Evolutionary conservation across 2,888 invertebrate genomes (phyloP).

Genomic region (Brenthis ino): DNA sequence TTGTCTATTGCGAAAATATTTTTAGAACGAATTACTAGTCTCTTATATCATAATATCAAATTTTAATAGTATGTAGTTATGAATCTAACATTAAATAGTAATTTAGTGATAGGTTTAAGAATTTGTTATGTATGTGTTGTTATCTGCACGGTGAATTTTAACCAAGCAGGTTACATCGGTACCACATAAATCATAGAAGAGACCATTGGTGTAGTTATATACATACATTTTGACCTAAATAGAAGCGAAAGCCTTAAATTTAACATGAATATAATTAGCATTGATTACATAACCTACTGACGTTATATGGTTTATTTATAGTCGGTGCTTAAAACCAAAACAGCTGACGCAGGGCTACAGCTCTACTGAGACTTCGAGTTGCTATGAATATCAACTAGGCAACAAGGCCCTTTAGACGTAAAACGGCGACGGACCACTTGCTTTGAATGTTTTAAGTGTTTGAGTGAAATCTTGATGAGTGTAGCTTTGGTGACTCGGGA

Average conservation of each 20-base stretch:
- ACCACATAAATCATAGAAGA: too few species aligned
- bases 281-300: neutral
- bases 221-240: too few species aligned
- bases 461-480: constrained; percentile 35
- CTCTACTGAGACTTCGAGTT: constrained; percentile 48
- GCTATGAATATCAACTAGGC: constrained; percentile 74
- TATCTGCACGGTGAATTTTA: too few species aligned
- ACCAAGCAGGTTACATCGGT: too few species aligned
- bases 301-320: constrained; percentile 45
- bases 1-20: too few species aligned
- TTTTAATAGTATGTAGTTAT: too few species aligned
- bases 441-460: constrained; percentile 39
- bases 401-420: constrained; percentile 48
- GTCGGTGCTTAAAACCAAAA: constrained; percentile 72
- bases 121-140: too few species aligned
- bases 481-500: constrained; percentile 26
- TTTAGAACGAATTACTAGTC: too few species aligned
- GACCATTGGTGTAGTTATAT: too few species aligned
- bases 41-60: too few species aligned
- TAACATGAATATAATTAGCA: neutral
- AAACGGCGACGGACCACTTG: constrained; percentile 48
- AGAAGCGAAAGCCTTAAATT: neutral
- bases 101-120: too few species aligned
- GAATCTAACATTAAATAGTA: too few species aligned
- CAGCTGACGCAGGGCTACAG: constrained; percentile 60